Evolutionary conservation across 2,113 vertebrate species (phyloP), one percentile per base, ranked within the genome.

Genomic region (Craseonycteris thonglongyai): DNA sequence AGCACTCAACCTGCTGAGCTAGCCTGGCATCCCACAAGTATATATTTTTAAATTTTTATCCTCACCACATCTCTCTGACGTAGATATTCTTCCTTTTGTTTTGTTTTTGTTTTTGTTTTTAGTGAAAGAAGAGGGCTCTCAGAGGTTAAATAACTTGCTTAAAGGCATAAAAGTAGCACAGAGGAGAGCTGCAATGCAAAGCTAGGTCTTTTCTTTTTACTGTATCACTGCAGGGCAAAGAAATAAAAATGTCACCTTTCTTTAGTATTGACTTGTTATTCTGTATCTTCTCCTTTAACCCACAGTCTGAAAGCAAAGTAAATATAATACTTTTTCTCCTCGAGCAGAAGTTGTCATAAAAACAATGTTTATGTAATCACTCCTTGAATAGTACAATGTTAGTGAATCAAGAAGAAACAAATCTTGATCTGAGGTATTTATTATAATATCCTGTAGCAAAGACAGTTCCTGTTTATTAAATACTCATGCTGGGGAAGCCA

Each of bases 161-260:
- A 88, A 35, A 28, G 82, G 58, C 66, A 78, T 79, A 58, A 6
- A 85, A 45, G 49, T 12, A 33, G 16, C 21, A 26, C 14, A 11
- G 8, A n/a, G 61, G 54, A 92, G 28, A 89, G 47, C 51, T 26
- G 15, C 3, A 21, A 80, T 93, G 82, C 63, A 95, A 88, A 88
- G 11, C 78, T 66, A 96, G 59, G 30, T 72, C 21, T 92, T 84
- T 85, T 81, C 85, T 80, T 88, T 71, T 80, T 33, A 16, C 54
- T 61, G 45, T 76, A 90, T 90, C 88, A 92, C 72, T 88, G 24
- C 61, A 76, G 81, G 79, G 71, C 74, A 96, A 92, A 88, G 92
- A 94, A 96, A 95, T 95, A 85, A 96, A 97, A 90, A 87, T n/a
- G 72, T 83, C 94, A 88, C 54, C 81, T 95, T 78, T 95, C 80